Conservation (phyloP, 2,113 vertebrate species). For the Crotophaga sulcirostris region DNA sequence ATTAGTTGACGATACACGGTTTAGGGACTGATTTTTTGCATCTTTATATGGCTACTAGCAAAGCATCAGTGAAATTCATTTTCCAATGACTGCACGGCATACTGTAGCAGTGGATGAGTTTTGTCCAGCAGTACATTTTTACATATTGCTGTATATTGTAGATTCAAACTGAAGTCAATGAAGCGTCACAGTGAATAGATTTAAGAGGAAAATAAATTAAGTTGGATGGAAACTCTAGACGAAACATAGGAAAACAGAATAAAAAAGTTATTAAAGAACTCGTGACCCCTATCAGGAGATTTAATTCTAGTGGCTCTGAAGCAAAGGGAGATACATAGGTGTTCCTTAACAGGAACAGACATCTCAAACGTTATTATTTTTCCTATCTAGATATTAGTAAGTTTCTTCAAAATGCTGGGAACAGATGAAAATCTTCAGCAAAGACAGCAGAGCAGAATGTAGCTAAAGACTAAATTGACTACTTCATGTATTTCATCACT, state of each 20-base stretch:
- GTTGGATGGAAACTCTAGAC: neutral
- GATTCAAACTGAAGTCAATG: neutral
- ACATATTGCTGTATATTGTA: neutral
- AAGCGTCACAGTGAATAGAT: neutral
- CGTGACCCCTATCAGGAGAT: neutral
- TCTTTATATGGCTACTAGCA: neutral
- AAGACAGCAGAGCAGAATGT: neutral
- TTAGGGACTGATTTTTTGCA: neutral
- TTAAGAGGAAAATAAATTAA: neutral
- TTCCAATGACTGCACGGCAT: fast-evolving
- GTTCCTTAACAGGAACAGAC: neutral
- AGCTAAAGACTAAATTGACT: neutral
- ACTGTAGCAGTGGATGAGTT: neutral
- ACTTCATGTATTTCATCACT: neutral
- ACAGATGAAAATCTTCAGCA: neutral
- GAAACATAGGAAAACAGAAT: neutral
- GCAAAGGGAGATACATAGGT: neutral
- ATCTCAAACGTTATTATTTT: neutral
- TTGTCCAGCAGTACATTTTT: neutral
- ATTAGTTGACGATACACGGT: neutral
- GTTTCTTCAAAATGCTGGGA: neutral
- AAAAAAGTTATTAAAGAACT: neutral
- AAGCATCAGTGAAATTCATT: neutral
- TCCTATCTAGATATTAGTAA: neutral
- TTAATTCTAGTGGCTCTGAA: neutral